Evolutionary conservation across 1,140 invertebrate species (phyloP), one percentile per base, ranked within the genome.

Genomic region (Helicoverpa armigera): DNA sequence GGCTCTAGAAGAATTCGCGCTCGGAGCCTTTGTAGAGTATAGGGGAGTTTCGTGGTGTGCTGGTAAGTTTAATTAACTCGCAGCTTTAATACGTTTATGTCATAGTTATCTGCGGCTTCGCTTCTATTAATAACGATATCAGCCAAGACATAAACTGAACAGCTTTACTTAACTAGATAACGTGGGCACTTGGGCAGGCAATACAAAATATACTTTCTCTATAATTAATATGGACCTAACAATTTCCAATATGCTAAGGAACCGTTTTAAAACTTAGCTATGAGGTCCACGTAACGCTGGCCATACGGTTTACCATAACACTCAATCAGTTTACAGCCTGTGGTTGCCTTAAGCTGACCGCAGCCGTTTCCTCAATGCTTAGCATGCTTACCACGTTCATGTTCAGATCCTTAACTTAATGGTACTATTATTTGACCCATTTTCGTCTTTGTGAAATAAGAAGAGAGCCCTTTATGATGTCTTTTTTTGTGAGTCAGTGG

Each of bases 31-130:
- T 72, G 96, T 97, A 56, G 97, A 98, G 86, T 97, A 97, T 83
- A 92, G 97, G 79, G 98, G 97, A 14, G 96, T 98, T 0, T 97
- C 97, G 4, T 98, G 97, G 97, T 97, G 96, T 90, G 96, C 96
- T 79, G 97, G 96, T 96, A 91, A 86, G 81, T 79, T 3, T 29
- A 18, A 7, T 23, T 18, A 10, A 58, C 5, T 58, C 18, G 4
- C 16, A 58, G 13, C 11, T 58, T 43, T 43, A 9, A 9, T 43
- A 43, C 35, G 9, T 9, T 43, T 9, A 35, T 3, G 35, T 3
- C 7, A 35, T 23, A 23, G 23, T 23, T 35, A 35, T 35, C 3
- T 35, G 7, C 35, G 35, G 35, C 35, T 35, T 35, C 35, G 35
- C 35, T 35, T 35, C 35, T 35, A 35, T 54, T 3, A 54, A 54